A percentile compares a stretch with the other conserved stretches of the same genome.
Conservation (phyloP, 2,888 invertebrate genomes). For the Hetaerina titia region DNA sequence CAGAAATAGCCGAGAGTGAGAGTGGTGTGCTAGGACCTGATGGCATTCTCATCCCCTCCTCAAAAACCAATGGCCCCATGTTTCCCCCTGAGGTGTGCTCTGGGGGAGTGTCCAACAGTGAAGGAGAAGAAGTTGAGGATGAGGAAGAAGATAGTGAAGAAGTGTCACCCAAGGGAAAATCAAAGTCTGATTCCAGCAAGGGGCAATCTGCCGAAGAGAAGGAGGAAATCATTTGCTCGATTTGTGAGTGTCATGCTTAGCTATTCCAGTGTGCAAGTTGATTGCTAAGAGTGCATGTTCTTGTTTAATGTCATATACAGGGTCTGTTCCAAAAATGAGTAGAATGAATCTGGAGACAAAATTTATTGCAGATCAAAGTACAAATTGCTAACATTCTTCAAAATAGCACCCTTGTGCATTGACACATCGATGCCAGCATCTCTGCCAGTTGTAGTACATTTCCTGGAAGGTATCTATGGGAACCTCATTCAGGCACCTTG, state of each 20-base stretch:
- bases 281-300: background rate
- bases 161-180: background rate
- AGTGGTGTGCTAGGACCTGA: constrained; percentile 2
- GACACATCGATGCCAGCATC: too few relatives aligned
- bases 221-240: constrained; percentile 40
- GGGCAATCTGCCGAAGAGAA: background rate
- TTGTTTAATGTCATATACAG: background rate
- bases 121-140: constrained; percentile 42
- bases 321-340: too few relatives aligned
- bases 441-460: too few relatives aligned
- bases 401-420: too few relatives aligned
- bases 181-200: background rate
- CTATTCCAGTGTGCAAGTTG: background rate
- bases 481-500: too few relatives aligned
- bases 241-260: background rate
- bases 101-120: constrained; percentile 53
- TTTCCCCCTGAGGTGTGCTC: constrained; percentile 49
- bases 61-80: constrained; percentile 19
- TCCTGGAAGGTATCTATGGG: too few relatives aligned
- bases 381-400: too few relatives aligned
- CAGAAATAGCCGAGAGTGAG: constrained; percentile 18
- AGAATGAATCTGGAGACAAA: too few relatives aligned
- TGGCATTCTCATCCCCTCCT: constrained; percentile 30
- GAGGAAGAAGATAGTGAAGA: constrained; percentile 33
- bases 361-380: too few relatives aligned